A percentile compares a stretch with the other conserved stretches of the same genome.
These are phyloP conservation scores for Burhinus oedicnemus DNA, from an alignment of 2,113 vertebrate species.

Conservation along the genomic window DNA sequence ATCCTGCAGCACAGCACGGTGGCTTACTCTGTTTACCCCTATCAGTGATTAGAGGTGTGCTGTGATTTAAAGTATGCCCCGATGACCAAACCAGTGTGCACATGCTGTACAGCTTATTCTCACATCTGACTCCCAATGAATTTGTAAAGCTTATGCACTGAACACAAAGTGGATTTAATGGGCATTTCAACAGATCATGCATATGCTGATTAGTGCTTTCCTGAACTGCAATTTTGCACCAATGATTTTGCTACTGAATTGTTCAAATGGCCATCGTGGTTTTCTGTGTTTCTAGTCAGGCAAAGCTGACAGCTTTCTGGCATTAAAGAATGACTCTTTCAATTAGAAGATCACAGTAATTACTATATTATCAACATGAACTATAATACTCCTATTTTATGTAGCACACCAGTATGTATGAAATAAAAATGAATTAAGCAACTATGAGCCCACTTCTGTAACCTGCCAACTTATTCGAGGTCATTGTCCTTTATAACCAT, in stretches of 20 bases:
- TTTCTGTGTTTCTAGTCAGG: background rate
- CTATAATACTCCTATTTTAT: background rate
- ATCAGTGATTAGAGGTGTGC: background rate
- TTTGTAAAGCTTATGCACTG: background rate
- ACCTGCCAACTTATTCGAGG: background rate
- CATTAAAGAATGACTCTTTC: background rate
- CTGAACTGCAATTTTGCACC: background rate
- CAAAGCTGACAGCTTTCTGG: background rate
- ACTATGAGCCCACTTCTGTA: background rate
- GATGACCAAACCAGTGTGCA: background rate
- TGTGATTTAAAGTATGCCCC: background rate
- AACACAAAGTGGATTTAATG: background rate
- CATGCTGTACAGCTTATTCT: background rate
- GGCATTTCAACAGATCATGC: background rate
- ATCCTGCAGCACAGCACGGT: too few species aligned
- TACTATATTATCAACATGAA: background rate
- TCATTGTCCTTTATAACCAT: background rate
- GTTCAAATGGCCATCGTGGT: background rate
- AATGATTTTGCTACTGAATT: background rate
- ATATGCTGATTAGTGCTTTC: background rate
- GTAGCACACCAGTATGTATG: background rate
- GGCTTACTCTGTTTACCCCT: rapidly evolving
- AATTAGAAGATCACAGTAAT: background rate
- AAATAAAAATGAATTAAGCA: background rate
- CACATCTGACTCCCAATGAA: background rate